Percentiles rank a stretch among this genome's conserved stretches.
Evolutionary conservation across 2,888 invertebrate genomes (phyloP).

Genomic region (Ptycholaimellus sp.): DNA sequence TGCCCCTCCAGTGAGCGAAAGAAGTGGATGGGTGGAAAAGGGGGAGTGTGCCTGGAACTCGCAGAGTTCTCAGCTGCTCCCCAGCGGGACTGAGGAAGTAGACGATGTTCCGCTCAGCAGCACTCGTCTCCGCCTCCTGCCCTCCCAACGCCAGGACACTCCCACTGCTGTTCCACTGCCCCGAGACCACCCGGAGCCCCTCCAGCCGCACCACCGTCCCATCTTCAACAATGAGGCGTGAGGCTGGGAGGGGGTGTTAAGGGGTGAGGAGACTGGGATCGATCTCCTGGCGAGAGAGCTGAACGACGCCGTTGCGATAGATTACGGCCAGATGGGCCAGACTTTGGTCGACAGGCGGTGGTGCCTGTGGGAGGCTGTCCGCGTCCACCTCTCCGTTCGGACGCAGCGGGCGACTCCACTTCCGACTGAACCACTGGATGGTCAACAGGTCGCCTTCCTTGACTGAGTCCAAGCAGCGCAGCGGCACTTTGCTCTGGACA

Average conservation of each 20-base stretch:
- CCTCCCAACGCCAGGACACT: constrained; percentile 67
- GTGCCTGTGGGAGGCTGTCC: constrained; percentile 10
- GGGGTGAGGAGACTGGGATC: constrained; percentile 42
- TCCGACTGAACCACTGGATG: constrained; percentile 63
- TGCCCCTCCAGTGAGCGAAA: no score
- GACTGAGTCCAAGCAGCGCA: constrained; percentile 37
- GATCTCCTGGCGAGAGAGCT: constrained; percentile 63
- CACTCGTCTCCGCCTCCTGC: constrained; percentile 34
- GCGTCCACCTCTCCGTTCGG: constrained; percentile 17
- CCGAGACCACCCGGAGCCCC: neutral
- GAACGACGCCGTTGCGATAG: constrained; percentile 59
- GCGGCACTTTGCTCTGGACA: constrained; percentile 46
- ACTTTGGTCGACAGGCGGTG: constrained; percentile 10
- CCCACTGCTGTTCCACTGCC: constrained; percentile 25
- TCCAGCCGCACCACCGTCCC: neutral
- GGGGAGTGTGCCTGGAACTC: constrained; percentile 67
- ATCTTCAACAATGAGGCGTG: neutral
- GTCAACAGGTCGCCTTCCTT: constrained; percentile 44
- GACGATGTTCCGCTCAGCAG: constrained; percentile 44
- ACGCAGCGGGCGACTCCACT: no score
- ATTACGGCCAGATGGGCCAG: constrained; percentile 54
- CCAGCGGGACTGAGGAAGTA: constrained; percentile 72
- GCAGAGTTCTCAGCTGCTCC: constrained; percentile 55
- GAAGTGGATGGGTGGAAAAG: no score
- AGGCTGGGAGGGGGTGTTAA: neutral